These are phyloP conservation scores for Botia kubotai DNA, from an alignment of 2,797 vertebrate genomes.

Conservation along the genomic window DNA sequence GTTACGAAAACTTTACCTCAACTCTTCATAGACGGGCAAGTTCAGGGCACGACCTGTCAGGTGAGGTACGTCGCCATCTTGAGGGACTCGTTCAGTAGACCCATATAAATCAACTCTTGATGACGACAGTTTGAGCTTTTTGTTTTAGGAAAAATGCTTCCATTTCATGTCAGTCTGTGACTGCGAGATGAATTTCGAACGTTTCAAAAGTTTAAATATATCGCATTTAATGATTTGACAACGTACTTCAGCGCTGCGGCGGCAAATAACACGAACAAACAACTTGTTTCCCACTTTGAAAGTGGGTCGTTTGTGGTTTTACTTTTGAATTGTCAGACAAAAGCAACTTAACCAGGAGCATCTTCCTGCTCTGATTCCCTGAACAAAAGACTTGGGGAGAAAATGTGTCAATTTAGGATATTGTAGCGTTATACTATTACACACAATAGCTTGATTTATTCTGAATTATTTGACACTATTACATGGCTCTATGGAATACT, in stretches of 20 bases:
- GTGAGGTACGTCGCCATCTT: neutral
- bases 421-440: too few species aligned
- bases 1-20: neutral
- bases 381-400: too few species aligned
- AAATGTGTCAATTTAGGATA: too few species aligned
- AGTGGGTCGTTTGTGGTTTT: neutral
- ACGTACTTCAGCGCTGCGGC: neutral
- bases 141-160: neutral
- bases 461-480: too few species aligned
- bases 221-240: neutral
- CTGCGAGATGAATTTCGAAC: neutral
- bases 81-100: neutral
- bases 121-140: neutral
- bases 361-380: neutral
- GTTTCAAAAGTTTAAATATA: constrained; percentile 6
- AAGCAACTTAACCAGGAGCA: neutral
- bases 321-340: constrained; percentile 11
- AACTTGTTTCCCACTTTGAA: neutral
- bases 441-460: too few species aligned
- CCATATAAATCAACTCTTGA: neutral
- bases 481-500: too few species aligned
- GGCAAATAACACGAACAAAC: neutral
- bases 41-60: neutral
- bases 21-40: neutral
- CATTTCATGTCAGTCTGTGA: neutral